These are phyloP conservation scores for Lordiphosa clarofinis DNA, from an alignment of 1,140 invertebrate species.

Conservation along the genomic window DNA sequence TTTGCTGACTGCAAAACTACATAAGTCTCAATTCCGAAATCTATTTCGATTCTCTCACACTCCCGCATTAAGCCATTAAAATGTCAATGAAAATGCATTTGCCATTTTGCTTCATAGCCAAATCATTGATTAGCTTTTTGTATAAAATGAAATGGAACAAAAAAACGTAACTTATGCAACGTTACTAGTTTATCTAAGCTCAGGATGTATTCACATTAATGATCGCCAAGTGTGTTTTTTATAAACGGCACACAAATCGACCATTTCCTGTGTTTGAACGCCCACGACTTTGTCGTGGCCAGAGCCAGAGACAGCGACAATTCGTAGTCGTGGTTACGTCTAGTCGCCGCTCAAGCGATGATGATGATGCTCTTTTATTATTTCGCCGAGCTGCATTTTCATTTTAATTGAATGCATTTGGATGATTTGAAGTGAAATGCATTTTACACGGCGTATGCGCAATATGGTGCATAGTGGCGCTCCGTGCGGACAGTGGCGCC, in stretches of 20 bases:
- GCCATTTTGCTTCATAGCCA: not conserved
- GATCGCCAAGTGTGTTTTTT: constrained; percentile 32
- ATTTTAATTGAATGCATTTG: constrained; percentile 17
- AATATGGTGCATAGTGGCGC: not conserved
- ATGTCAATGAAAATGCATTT: constrained; percentile 1
- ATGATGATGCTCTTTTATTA: constrained; percentile 6
- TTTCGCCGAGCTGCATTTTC: constrained; percentile 9
- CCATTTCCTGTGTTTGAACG: constrained; percentile 46
- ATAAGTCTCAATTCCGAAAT: no score
- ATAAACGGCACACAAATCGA: constrained; percentile 50
- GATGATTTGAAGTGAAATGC: not conserved
- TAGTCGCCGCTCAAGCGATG: not conserved
- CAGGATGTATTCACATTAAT: constrained; percentile 38
- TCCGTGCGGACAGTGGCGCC: no score
- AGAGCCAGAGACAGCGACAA: constrained; percentile 7
- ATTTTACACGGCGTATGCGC: no score
- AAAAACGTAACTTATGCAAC: constrained; percentile 7
- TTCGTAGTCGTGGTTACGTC: constrained; percentile 4
- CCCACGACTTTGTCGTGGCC: constrained; percentile 24
- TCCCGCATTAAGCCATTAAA: no score
- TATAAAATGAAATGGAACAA: no score
- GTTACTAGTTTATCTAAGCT: constrained; percentile 13
- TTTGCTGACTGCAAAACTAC: no score
- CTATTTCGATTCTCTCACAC: no score
- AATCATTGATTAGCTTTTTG: no score